These are phyloP conservation scores for Zaprionus bogoriensis DNA, from an alignment of 2,888 invertebrate species.

Conservation along the genomic window DNA sequence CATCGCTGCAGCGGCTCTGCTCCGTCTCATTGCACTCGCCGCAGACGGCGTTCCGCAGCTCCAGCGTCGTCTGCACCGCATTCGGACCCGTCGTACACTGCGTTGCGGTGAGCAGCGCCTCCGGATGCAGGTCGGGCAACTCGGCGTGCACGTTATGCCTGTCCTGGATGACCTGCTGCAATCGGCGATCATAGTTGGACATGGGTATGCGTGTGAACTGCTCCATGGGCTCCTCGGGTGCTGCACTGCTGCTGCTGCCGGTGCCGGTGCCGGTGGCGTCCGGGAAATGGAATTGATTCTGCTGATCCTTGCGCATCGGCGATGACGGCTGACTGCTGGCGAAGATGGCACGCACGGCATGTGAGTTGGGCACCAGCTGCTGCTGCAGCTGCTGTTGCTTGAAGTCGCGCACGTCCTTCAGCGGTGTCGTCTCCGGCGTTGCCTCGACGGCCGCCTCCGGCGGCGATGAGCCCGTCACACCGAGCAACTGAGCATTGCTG, in stretches of 20 bases:
- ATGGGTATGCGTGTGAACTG: conserved; percentile 25
- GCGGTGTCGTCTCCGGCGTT: conserved; percentile 94
- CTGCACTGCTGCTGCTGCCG: conserved; percentile 8
- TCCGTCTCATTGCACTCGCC: conserved; percentile 83
- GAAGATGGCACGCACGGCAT: conserved; percentile 87
- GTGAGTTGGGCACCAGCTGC: conserved; percentile 84
- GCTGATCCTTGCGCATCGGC: conserved; percentile 86
- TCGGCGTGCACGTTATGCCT: conserved; percentile 64
- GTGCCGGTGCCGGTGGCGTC: conserved; percentile 47
- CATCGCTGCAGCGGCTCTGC: conserved; percentile 84
- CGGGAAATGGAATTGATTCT: conserved; percentile 84
- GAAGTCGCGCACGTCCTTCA: conserved; percentile 85
- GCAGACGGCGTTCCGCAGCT: conserved; percentile 54
- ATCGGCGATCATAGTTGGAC: conserved; percentile 67
- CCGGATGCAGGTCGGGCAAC: conserved; percentile 46
- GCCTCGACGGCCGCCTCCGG: conserved; percentile 95
- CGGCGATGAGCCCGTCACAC: conserved; percentile 87
- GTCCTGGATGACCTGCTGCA: conserved; percentile 73
- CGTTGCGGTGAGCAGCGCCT: conserved; percentile 30
- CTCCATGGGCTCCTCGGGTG: conserved; percentile 14
- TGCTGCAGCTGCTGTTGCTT: conserved; percentile 57
- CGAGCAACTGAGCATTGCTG: conserved; percentile 65
- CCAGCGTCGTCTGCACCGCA: conserved; percentile 28
- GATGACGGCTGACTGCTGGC: conserved; percentile 87
- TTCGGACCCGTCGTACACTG: conserved; percentile 13